Base-by-base conservation (phyloP, 2,888 invertebrate genomes). In the Zele albiditarsus region DNA sequence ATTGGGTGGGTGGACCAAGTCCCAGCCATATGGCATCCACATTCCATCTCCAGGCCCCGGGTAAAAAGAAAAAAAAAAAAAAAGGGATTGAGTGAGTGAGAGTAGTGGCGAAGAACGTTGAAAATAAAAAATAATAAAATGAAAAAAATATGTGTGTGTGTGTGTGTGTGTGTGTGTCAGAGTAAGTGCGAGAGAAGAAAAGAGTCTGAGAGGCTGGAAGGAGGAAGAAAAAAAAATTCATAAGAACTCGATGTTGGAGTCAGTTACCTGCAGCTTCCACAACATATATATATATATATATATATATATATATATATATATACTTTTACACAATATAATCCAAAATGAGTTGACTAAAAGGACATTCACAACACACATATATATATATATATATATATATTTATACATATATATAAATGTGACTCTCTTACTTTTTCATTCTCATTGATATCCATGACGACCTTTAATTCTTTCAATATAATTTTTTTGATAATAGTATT, bases 11-110 rank as follows among this genome's bases (percentile, higher is more conserved):
- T 83, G 84, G 85, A 84, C 74, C 72, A 74, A 73, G 84, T 82
- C 81, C 81, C 82, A 79, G 82, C 88, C 88, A 88, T 88, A 88
- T 88, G 88, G 88, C 85, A 85, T 87, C 86, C 87, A 88, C 88
- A 87, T 88, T 88, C 88, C 87, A 84, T 85, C 84, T 85, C 84
- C 85, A 83, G 83, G 82, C 80, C 82, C 82, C 81, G 69, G 23
- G n/a, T 53, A 23, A 53, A 53, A 53, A n/a, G n/a, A 16, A 6
- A 46, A n/a, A 46, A 14, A 16, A 70, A 38, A 73, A 49, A 31
- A 71, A 49, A 76, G 76, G 58, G 66, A 73, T 62, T 53, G 46
- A 46, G 53, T 42, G 75, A 20, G 49, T 20, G n/a, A 53, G 20
- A 53, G 53, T 8, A 28, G 62, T 28, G 62, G 33, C n/a, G 63